Evolutionary conservation across 2,797 vertebrate genomes (phyloP), one percentile per base, ranked within the genome.

Genomic region (Artibeus jamaicensis): DNA sequence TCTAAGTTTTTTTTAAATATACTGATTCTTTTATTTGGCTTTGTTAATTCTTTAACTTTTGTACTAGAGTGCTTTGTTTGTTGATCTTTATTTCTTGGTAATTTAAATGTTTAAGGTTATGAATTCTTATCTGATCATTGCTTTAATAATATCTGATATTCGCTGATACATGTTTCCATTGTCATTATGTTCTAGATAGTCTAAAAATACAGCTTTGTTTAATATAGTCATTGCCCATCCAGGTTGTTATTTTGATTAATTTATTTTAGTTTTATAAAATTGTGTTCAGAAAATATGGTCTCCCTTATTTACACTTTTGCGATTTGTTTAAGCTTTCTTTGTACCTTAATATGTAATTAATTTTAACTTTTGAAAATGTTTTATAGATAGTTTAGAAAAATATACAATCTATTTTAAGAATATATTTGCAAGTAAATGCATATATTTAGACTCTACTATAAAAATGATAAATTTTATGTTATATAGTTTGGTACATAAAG

Each of bases 331-430:
- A 94, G 19, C n/a, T 77, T 92, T 88, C 32, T 53, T 74, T 89
- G 12, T 89, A 90, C 34, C n/a, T 90, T 42, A 71, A 22, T 15
- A 68, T 62, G 55, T 50, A 68, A 86, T 55, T 34, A 59, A 53
- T 78, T 78, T 50, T 62, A 93, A 79, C 77, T 93, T 93, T 81
- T 88, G 24, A 32, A 84, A 95, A 68, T 93, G 34, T 57, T 88
- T 93, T 74, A 53, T 73, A 78, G 14, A 9, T 55, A 65, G 18
- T 93, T 59, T 55, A 76, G 18, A 79, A 84, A 74, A 62, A 82
- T 21, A 32, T 44, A 91, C 42, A 70, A 44, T 79, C 48, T 42
- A 29, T 73, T 84, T 76, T 76, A 79, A 77, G 65, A 42, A 65
- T 78, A 48, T 83, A 71, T 90, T 16, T 77, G 57, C 77, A 84